Percentiles rank a stretch among this genome's conserved stretches.
Conservation (phyloP, 2,797 vertebrate species). For the Tinamus major region DNA sequence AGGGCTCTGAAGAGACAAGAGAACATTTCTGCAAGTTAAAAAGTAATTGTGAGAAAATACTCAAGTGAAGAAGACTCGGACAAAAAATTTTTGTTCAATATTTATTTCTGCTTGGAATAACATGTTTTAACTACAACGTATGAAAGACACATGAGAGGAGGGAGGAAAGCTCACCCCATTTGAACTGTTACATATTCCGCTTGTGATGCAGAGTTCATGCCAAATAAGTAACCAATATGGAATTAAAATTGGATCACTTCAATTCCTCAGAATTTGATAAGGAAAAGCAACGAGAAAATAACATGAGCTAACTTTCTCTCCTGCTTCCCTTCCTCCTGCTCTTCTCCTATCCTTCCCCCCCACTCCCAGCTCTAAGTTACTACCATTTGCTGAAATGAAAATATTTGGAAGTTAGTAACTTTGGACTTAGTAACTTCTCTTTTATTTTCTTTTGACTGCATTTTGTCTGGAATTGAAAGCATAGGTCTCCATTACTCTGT, state of each 20-base stretch:
- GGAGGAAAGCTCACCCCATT: background rate
- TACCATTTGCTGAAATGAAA: background rate
- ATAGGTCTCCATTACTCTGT: background rate
- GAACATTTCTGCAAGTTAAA: background rate
- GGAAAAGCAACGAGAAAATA: rapidly evolving
- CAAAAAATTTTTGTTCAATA: too few species aligned
- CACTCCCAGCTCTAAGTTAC: background rate
- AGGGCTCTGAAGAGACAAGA: too few species aligned
- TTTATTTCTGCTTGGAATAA: background rate
- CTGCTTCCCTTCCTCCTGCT: background rate
- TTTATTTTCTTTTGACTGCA: background rate
- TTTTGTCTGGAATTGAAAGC: background rate
- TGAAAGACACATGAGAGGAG: background rate
- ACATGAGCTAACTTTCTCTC: rapidly evolving
- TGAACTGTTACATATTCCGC: background rate
- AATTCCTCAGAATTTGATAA: background rate
- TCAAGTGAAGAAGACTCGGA: background rate
- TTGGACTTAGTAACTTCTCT: background rate
- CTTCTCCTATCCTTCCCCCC: too few species aligned
- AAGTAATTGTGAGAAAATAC: background rate
- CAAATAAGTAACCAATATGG: background rate
- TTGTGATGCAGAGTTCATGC: background rate
- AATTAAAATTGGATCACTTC: background rate
- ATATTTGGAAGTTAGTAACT: background rate
- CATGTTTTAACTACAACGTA: background rate